Evolutionary conservation across 2,797 vertebrate species (phyloP).

Genomic region (Rhabdophis nuchalis): DNA sequence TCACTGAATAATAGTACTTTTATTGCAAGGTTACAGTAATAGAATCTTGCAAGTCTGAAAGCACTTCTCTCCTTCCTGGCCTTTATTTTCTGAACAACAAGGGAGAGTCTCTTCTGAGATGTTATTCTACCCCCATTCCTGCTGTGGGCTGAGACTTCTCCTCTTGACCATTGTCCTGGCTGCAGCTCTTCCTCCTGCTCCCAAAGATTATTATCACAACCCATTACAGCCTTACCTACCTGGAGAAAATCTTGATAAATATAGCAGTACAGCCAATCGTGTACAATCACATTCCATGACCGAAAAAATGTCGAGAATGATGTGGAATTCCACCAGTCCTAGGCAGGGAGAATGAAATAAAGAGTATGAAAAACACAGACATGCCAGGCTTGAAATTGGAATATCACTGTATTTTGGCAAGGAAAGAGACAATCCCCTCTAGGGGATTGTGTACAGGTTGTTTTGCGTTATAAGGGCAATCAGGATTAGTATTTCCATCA

Average conservation of each 20-base stretch:
- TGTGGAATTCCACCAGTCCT: conserved; percentile 93
- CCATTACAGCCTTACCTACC: conserved; percentile 63
- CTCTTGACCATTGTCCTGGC: neutral
- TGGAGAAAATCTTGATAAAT: conserved; percentile 82
- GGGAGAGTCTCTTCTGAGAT: neutral
- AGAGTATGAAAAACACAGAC: neutral
- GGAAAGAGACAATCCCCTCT: neutral
- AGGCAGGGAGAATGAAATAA: conserved; percentile 33
- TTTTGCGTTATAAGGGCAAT: neutral
- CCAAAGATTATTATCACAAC: neutral
- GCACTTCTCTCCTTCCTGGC: rapidly evolving
- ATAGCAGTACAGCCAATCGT: conserved; percentile 88
- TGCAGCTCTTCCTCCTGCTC: neutral
- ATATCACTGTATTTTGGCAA: neutral
- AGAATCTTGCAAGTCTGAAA: neutral
- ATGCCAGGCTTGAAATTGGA: neutral
- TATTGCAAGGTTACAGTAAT: neutral
- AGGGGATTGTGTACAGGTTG: neutral
- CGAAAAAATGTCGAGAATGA: conserved; percentile 88
- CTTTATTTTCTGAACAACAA: neutral
- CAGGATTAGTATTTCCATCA: neutral
- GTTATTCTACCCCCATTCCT: neutral
- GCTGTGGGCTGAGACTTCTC: neutral
- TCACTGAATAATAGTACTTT: neutral
- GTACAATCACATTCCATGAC: conserved; percentile 88